phyloP scores from a whole-genome alignment of 37 sponge, comb jelly and placozoan genomes.

The Ianthella basta region DNA sequence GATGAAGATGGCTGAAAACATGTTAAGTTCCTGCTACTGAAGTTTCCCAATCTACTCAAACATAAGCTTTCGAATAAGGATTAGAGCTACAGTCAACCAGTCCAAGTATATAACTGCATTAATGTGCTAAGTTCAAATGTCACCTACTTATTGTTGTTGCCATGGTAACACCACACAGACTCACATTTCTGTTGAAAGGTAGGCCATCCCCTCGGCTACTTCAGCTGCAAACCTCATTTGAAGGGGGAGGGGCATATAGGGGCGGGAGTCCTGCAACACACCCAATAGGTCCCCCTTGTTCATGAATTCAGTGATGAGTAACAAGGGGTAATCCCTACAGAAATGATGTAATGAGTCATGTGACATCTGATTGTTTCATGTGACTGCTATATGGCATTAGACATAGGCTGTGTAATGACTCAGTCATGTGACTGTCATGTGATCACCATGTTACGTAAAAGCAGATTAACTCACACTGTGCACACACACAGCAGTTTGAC shows the following conservation, averaged over 20 bases:
- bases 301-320: conserved; percentile 84
- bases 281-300: conserved; percentile 80
- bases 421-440: background rate
- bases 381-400: too few species aligned
- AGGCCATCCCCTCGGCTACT: conserved; percentile 82
- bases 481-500: conserved; percentile 83
- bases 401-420: too few species aligned
- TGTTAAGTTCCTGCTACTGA: too few species aligned
- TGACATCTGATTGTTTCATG: background rate
- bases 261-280: conserved; percentile 76
- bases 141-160: too few species aligned
- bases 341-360: background rate
- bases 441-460: background rate
- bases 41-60: too few species aligned
- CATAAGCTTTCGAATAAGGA: too few species aligned
- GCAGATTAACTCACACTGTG: conserved; percentile 51
- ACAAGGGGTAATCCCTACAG: conserved; percentile 76
- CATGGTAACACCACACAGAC: conserved; percentile 18
- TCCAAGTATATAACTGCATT: too few species aligned
- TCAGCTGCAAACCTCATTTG: conserved; percentile 74
- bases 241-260: conserved; percentile 54
- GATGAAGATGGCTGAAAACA: too few species aligned
- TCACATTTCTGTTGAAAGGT: conserved; percentile 73
- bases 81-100: too few species aligned
- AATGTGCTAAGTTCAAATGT: too few species aligned